These are phyloP conservation scores for Xiphydria camelus DNA, from an alignment of 2,888 invertebrate genomes.

Conservation along the genomic window DNA sequence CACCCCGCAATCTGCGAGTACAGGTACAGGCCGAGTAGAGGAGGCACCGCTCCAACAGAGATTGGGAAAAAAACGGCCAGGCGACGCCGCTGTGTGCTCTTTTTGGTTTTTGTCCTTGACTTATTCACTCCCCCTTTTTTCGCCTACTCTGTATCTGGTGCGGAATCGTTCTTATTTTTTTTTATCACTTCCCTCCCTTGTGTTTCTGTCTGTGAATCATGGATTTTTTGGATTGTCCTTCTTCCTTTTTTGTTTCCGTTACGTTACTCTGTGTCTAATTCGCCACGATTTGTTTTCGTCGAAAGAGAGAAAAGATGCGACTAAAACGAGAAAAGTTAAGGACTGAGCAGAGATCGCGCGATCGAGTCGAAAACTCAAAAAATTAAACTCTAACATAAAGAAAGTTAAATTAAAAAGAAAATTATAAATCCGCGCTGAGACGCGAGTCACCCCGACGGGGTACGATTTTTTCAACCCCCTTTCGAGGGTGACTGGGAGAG, in stretches of 20 bases:
- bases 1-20: no score
- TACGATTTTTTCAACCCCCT: no score
- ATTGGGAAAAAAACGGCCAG: slow-evolving; percentile 32
- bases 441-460: no score
- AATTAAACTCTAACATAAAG: no score
- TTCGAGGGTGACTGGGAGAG: no score
- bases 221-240: slow-evolving; percentile 17
- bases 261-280: slow-evolving; percentile 37
- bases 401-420: no score
- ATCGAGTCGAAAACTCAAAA: no score
- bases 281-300: no score
- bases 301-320: slow-evolving; percentile 19
- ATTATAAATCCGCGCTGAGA: no score
- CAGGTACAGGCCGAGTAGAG: not conserved
- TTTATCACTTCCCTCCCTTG: slow-evolving; percentile 19
- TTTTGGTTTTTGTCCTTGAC: slow-evolving; percentile 41
- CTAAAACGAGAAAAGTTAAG: slow-evolving; percentile 18
- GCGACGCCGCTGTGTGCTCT: slow-evolving; percentile 44
- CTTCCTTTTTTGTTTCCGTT: slow-evolving; percentile 12
- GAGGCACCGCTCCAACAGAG: not conserved
- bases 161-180: slow-evolving; percentile 12
- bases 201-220: slow-evolving; percentile 24
- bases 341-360: no score
- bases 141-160: not conserved
- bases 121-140: slow-evolving; percentile 23